phyloP scores from a whole-genome alignment of 2,888 invertebrate genomes.

The Eulithis testata region DNA sequence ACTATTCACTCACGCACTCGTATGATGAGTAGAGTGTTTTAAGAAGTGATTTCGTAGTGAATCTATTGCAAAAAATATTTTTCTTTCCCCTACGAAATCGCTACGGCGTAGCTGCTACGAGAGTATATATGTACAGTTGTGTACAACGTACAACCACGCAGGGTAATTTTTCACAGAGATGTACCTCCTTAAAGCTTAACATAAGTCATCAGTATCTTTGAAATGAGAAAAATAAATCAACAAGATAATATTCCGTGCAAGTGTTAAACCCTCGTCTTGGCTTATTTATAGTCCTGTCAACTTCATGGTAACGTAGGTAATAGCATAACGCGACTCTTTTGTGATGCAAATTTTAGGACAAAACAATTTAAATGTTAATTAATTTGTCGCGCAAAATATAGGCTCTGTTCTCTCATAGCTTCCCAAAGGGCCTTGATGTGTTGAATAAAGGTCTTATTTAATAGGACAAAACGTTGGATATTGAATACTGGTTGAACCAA shows the following conservation, averaged over 20 bases:
- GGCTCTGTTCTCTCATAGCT: conserved; percentile 33
- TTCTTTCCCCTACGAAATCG: neutral
- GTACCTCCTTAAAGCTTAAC: conserved; percentile 15
- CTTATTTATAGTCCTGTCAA: conserved; percentile 49
- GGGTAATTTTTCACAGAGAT: conserved; percentile 19
- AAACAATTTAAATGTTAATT: conserved; percentile 81
- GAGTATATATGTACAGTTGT: neutral
- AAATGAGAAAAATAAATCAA: conserved; percentile 47
- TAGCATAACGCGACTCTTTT: conserved; percentile 54
- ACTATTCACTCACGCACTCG: too few species aligned
- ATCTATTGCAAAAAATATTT: too few species aligned
- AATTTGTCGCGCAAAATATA: conserved; percentile 57
- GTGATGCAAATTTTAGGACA: conserved; percentile 73
- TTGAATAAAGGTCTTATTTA: neutral
- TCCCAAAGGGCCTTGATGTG: conserved; percentile 11
- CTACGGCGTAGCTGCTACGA: conserved; percentile 17
- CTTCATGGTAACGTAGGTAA: conserved; percentile 36
- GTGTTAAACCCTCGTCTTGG: conserved; percentile 48
- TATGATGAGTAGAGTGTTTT: too few species aligned
- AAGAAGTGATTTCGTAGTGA: too few species aligned
- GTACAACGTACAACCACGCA: neutral
- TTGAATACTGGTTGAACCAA: too few species aligned
- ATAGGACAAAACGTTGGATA: neutral
- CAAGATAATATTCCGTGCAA: conserved; percentile 47
- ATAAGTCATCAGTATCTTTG: conserved; percentile 33